Evolutionary conservation across 2,113 vertebrate species (phyloP), one percentile per base, ranked within the genome.

Genomic region (Chaetodon auriga): DNA sequence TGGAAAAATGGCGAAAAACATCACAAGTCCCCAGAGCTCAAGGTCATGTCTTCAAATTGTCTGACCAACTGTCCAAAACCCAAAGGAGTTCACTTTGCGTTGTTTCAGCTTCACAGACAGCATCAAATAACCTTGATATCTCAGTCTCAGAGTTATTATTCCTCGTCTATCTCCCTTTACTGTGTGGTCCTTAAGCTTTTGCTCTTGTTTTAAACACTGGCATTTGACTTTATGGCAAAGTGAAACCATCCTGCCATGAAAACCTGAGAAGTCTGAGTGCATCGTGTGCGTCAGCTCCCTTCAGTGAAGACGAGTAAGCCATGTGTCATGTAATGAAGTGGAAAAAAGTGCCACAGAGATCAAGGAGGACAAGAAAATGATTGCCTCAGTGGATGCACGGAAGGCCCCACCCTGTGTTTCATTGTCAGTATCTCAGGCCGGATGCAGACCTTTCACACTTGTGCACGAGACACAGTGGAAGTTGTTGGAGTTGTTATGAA

Each of bases 361-460:
- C 57, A 73, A 73, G 51, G 60, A 73, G 53, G 72, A 55, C 35
- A 30, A 45, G 80, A 54, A 69, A 77, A 57, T 15, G 11, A 70
- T 36, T 61, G 63, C 62, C 30, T 16, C 54, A 21, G 58, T 83
- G 14, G 80, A 45, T 45, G 62, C 60, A 53, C 75, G 73, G 87
- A 89, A 83, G 72, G 62, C 79, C 75, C 63, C 86, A 57, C 84
- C 89, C 85, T 58, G 60, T 35, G 76, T 81, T 75, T 85, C 78
- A 89, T 89, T 90, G 92, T 91, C 60, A 46, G 73, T 18, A 36
- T 82, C 69, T 78, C 45, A 45, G 75, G 54, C 85, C 91, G 92
- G 91, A 94, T 87, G 86, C 55, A 70, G 81, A 87, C 68, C 81
- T 81, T 92, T 95, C 90, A 90, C 87, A 93, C 90, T 85, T 87